A percentile compares a stretch with the other conserved stretches of the same genome.
phyloP scores from a whole-genome alignment of 2,888 invertebrate genomes.

The Troides aeacus region DNA sequence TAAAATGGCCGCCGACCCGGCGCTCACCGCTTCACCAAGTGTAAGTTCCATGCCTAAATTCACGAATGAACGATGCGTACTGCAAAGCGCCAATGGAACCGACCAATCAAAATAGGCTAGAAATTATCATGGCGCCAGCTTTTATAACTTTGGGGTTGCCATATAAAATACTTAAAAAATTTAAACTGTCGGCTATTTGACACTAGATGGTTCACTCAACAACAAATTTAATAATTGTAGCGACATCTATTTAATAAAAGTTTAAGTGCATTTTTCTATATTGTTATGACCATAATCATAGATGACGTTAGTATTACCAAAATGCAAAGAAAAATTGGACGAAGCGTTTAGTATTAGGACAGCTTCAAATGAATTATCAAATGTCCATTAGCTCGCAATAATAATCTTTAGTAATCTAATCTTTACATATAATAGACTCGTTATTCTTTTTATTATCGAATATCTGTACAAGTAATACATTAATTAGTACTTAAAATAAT shows the following conservation, averaged over 20 bases:
- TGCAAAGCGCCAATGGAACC: constrained; percentile 27
- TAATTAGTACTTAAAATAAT: background rate
- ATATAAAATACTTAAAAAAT: constrained; percentile 36
- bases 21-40: constrained; percentile 41
- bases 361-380: background rate
- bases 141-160: constrained; percentile 63
- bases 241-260: constrained; percentile 39
- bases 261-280: background rate
- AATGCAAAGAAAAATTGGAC: background rate
- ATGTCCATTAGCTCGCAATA: background rate
- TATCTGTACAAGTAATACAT: background rate
- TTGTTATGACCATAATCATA: background rate
- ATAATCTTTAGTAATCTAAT: too few species aligned
- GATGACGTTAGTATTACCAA: background rate
- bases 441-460: background rate
- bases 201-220: constrained; percentile 33
- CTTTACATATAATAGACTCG: background rate
- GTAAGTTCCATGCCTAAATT: constrained; percentile 33
- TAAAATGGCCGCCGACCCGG: constrained; percentile 65
- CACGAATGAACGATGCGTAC: constrained; percentile 31
- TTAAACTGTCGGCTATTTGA: constrained; percentile 28
- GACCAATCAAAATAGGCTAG: constrained; percentile 72
- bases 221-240: constrained; percentile 1
- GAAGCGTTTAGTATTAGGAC: background rate
- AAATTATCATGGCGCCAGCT: constrained; percentile 51